Evolutionary conservation across 2,797 vertebrate genomes (phyloP), one percentile per base, ranked within the genome.

Genomic region (Gymnocypris eckloni): DNA sequence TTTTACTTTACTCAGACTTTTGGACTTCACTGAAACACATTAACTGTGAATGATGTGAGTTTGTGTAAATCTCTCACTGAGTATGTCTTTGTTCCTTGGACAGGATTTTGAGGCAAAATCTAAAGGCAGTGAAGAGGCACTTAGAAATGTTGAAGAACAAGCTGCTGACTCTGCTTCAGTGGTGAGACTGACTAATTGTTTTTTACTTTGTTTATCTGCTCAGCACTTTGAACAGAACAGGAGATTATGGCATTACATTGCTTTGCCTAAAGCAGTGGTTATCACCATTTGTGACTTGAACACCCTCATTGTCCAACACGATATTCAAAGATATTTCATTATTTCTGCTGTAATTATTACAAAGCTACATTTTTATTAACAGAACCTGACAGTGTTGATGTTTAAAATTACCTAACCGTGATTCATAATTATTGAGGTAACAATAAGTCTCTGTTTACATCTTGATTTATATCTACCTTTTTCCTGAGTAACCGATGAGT

Each of bases 61-160:
- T 82, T 82, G 22, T 66, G 4, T 61, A 25, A 59, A 72, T 56
- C 18, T 79, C 18, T 70, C 79, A 10, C 20, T 37, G 0, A 69
- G n/a, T 70, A 37, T 69, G 8, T 75, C 6, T 75, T 7, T 48
- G 2, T 72, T 89, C 83, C 86, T 67, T 37, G 20, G 6, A 61
- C 48, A 91, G 90, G 90, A 91, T 50, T 79, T 79, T 2, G 59
- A 86, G 45, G 56, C 37, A 70, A 89, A 79, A 78, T 76, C 41
- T 52, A 87, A 77, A 75, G 20, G 18, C 15, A 59, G 71, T 48
- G 45, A 89, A 45, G 87, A 86, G 11, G 76, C 48, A 16, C 48
- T 71, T 11, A 43, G 22, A n/a, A 66, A 16, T 48, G 81, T 87
- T 50, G 80, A 86, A 90, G 82, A 86, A 16, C 85, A 88, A 52